Percentiles rank a stretch among this genome's conserved stretches.
Conservation (phyloP, 2,113 vertebrate genomes). For the Amblyopsis rosae region DNA sequence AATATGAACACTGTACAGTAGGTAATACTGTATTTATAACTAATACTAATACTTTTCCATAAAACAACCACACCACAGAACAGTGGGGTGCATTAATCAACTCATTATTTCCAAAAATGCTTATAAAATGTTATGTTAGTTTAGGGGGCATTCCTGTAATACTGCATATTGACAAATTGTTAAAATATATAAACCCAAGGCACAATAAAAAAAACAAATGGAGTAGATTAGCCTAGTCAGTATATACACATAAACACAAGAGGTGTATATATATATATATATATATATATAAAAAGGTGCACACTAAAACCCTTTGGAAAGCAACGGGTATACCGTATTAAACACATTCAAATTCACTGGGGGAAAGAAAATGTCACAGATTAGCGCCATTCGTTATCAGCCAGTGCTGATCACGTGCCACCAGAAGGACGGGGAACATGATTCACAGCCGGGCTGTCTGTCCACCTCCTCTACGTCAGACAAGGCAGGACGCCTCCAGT, state of each 20-base stretch:
- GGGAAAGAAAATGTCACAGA: conserved; percentile 28
- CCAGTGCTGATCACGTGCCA: conserved; percentile 31
- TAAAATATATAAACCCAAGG: not conserved
- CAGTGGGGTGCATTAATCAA: conserved; percentile 5
- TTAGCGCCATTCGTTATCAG: conserved; percentile 59
- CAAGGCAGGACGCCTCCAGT: not conserved
- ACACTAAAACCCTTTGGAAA: not conserved
- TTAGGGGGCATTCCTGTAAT: not conserved
- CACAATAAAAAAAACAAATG: not conserved
- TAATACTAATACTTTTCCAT: not conserved
- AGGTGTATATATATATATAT: too few relatives aligned
- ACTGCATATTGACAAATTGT: not conserved
- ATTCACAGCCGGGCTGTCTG: conserved; percentile 22
- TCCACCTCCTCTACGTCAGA: not conserved
- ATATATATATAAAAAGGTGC: conserved; percentile 7
- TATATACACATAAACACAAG: not conserved
- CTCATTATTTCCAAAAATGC: not conserved
- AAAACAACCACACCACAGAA: conserved; percentile 7
- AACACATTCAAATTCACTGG: conserved; percentile 62
- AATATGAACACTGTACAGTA: conserved; percentile 7
- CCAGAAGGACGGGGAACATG: conserved; percentile 1
- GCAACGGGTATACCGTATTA: conserved; percentile 44
- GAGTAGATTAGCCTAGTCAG: not conserved
- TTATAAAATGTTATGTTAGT: not conserved
- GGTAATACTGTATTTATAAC: not conserved